phyloP scores from a whole-genome alignment of 2,113 vertebrate species.

The Indicator maculatus region DNA sequence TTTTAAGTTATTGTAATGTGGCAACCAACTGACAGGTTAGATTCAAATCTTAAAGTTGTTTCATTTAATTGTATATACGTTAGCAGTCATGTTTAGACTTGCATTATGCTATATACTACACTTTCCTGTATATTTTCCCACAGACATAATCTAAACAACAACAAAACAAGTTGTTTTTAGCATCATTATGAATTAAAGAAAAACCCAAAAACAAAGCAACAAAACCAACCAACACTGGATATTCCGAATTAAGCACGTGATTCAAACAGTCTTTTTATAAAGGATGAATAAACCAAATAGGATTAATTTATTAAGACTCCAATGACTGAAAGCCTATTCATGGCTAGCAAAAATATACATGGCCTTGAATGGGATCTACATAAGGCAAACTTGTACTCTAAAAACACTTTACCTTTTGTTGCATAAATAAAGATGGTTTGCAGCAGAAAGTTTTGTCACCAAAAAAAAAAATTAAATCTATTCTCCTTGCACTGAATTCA shows the following conservation, averaged over 20 bases:
- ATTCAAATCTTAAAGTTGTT: slow-evolving; percentile 58
- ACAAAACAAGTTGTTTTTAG: slow-evolving; percentile 67
- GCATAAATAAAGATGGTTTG: neutral
- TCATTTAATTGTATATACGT: slow-evolving; percentile 42
- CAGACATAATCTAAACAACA: slow-evolving; percentile 60
- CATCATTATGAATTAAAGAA: slow-evolving; percentile 30
- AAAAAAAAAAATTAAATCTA: neutral
- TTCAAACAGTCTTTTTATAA: slow-evolving; percentile 5
- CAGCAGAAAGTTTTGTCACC: neutral
- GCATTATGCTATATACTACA: slow-evolving; percentile 31
- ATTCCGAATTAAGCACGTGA: slow-evolving; percentile 40
- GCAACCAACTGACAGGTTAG: slow-evolving; percentile 34
- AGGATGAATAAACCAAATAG: slow-evolving; percentile 21
- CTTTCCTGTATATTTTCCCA: slow-evolving; percentile 66
- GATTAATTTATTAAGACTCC: slow-evolving; percentile 14
- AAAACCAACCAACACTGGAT: neutral
- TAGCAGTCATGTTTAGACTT: slow-evolving; percentile 66
- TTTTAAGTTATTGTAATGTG: slow-evolving; percentile 3
- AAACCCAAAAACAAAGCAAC: neutral
- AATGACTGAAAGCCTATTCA: neutral
- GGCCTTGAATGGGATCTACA: neutral
- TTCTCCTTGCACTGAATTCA: neutral
- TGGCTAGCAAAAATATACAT: neutral
- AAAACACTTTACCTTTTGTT: neutral
- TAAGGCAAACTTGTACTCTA: neutral